These are phyloP conservation scores for Catocala nupta DNA, from an alignment of 2,888 invertebrate species.

Conservation along the genomic window DNA sequence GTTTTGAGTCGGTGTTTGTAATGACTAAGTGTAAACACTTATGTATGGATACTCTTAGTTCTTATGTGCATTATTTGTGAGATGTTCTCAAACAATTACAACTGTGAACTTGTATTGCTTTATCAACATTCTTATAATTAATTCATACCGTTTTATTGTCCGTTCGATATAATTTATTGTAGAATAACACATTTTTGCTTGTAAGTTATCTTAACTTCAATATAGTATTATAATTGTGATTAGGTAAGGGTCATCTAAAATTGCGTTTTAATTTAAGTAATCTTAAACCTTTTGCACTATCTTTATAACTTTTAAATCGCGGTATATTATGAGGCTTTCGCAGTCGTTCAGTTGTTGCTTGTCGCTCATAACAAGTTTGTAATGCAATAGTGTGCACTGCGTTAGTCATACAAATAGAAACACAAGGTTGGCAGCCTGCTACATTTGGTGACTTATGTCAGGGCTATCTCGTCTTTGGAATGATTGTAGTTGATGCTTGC, in stretches of 20 bases:
- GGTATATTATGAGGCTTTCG: conserved; percentile 36
- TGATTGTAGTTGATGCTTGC: conserved; percentile 56
- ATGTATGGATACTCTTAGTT: conserved; percentile 35
- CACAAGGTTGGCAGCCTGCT: conserved; percentile 82
- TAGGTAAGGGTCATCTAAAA: background rate
- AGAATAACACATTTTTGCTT: conserved; percentile 3
- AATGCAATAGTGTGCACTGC: conserved; percentile 55
- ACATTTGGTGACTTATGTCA: conserved; percentile 85
- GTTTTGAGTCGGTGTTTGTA: conserved; percentile 53
- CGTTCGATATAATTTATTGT: conserved; percentile 5
- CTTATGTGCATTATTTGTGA: conserved; percentile 33
- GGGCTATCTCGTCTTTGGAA: conserved; percentile 74
- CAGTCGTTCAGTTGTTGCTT: conserved; percentile 56
- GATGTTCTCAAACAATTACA: conserved; percentile 38
- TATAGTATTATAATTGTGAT: conserved; percentile 7
- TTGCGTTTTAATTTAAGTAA: background rate
- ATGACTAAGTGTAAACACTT: conserved; percentile 53
- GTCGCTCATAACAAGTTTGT: conserved; percentile 56
- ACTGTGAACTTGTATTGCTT: conserved; percentile 31
- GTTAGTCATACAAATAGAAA: conserved; percentile 76
- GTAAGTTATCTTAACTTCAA: conserved; percentile 2
- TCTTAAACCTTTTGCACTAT: background rate
- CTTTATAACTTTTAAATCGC: conserved; percentile 5
- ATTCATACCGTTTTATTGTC: conserved; percentile 13
- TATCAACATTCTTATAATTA: conserved; percentile 29